Evolutionary conservation across 2,113 vertebrate genomes (phyloP), one percentile per base, ranked within the genome.

Genomic region (Oophaga pumilio): DNA sequence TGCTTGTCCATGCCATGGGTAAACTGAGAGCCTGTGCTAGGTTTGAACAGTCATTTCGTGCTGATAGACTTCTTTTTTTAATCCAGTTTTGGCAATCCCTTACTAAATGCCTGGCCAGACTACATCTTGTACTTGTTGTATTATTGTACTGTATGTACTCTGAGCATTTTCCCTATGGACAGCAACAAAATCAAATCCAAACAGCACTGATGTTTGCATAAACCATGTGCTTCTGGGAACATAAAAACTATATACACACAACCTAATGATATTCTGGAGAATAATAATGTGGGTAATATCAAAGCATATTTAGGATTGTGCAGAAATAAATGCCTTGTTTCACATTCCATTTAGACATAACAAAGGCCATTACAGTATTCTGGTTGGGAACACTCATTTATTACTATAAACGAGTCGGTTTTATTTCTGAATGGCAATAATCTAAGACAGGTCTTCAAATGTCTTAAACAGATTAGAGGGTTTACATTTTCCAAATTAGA

Each of bases 401-500:
- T 78, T 84, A 71, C 82, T 71, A 68, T 26, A 68, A 52, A 26
- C 15, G 43, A n/a, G n/a, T 49, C 56, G 1, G 56, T 62, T 81
- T 22, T 66, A 52, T 68, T 82, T 50, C 56, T 64, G 60, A 69
- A 84, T 71, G 22, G 52, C 66, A 84, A 84, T 84, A 71, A 84
- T 84, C n/a, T 57, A 66, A 84, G 49, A 6, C 80, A 84, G 66
- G 64, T 71, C 82, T 53, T 71, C 43, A 17, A 57, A 71, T 84
- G 82, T 84, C 50, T 84, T 71, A 84, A 84, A 84, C 66, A 84
- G 50, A 84, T 82, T 82, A 82, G 60, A 52, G 8, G 43, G 57
- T 82, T 82, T 82, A 82, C 80, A 82, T 82, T 82, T 82, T 82
- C 80, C 80, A 82, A 84, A 84, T 84, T 56, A 69, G 66, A 69